These are phyloP conservation scores for Pseudococcus jackbeardsleyi DNA, from an alignment of 2,888 invertebrate species.

Conservation along the genomic window DNA sequence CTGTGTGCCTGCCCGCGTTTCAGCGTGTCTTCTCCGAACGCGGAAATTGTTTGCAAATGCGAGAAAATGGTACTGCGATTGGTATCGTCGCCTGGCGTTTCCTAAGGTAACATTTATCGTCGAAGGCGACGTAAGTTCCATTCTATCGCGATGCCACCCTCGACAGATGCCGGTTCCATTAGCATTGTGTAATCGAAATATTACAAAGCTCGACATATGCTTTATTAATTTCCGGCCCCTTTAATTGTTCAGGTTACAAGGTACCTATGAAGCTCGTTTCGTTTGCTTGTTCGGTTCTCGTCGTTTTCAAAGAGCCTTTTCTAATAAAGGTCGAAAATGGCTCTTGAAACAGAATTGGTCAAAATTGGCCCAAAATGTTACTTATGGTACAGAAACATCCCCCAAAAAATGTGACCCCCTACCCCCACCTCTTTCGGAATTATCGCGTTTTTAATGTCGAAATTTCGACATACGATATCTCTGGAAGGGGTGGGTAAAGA, in stretches of 20 bases:
- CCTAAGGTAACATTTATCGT: conserved; percentile 4
- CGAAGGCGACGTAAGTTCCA: background rate
- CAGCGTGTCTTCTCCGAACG: background rate
- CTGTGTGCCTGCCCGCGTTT: background rate
- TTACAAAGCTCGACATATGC: conserved; percentile 36
- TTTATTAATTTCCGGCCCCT: conserved; percentile 32
- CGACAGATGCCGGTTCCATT: background rate
- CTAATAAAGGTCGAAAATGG: too few species aligned
- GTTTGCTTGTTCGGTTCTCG: background rate
- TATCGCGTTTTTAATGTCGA: too few species aligned
- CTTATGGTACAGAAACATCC: too few species aligned
- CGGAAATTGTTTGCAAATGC: conserved; percentile 14
- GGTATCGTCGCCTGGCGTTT: background rate
- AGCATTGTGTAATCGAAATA: conserved; percentile 38
- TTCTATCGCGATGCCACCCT: background rate
- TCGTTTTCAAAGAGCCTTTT: too few species aligned
- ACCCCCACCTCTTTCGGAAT: too few species aligned
- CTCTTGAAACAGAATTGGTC: too few species aligned
- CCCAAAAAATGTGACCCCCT: too few species aligned
- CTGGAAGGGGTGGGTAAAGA: too few species aligned
- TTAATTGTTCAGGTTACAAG: background rate
- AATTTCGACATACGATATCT: too few species aligned
- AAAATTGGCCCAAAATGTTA: too few species aligned
- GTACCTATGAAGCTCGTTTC: background rate
- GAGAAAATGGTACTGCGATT: conserved; percentile 12